A percentile compares a stretch with the other conserved stretches of the same genome.
Evolutionary conservation across 35 echinoderm and acorn worm species (phyloP).

Genomic region (Heliocidaris tuberculata): DNA sequence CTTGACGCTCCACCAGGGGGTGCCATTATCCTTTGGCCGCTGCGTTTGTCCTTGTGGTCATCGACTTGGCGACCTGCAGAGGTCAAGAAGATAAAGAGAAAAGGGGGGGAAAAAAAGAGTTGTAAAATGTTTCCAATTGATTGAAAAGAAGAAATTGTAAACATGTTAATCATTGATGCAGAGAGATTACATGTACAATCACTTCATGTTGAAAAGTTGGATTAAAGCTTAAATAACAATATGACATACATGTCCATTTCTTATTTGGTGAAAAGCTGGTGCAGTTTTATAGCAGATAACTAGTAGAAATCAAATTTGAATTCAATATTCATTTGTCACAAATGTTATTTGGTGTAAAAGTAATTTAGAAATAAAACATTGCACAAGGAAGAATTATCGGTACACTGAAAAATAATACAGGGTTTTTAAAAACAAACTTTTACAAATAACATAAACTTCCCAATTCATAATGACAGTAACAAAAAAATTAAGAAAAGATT

Average conservation of each 20-base stretch:
- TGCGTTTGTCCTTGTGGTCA: conserved; percentile 60
- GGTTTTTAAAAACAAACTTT: no score
- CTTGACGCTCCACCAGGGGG: conserved; percentile 84
- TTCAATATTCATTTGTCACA: no score
- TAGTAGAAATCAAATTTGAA: no score
- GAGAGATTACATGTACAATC: neutral
- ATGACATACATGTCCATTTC: neutral
- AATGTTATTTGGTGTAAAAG: no score
- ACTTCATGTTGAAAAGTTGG: neutral
- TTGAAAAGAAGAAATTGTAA: neutral
- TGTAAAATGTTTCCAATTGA: neutral
- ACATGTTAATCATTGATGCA: neutral
- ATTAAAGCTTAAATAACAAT: conserved; percentile 6
- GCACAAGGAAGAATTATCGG: no score
- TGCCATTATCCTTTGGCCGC: conserved; percentile 58
- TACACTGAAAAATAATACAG: no score
- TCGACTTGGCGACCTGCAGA: conserved; percentile 72
- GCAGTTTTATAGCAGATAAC: no score
- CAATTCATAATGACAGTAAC: no score
- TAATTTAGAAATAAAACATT: no score
- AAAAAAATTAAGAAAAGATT: no score
- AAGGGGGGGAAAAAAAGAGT: conserved; percentile 14
- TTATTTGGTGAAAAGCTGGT: no score
- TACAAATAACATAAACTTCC: no score
- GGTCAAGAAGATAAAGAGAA: neutral